Evolutionary conservation across 2,888 invertebrate species (phyloP), one percentile per base, ranked within the genome.

Genomic region (Synergus gifuensis): DNA sequence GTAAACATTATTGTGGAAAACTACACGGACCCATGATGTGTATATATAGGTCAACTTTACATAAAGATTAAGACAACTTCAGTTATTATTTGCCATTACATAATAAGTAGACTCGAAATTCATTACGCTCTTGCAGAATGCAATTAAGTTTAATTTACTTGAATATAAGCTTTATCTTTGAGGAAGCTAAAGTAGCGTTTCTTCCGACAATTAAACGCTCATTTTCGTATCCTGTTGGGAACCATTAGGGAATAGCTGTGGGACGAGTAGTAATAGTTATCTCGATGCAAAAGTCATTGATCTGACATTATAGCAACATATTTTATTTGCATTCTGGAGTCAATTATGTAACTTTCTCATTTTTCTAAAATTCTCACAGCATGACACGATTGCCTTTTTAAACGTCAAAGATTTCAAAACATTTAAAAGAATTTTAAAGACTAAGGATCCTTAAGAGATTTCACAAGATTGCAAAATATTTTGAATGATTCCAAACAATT

Each of bases 221-320:
- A 66, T 78, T 78, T 58, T 78, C 58, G 54, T 78, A 49, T 36
- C 67, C 54, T 78, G 18, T 54, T 54, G 64, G n/a, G 67, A 62
- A 73, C 62, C 62, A 78, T 78, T 78, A 78, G 69, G 62, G 46
- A 22, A 22, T 22, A 60, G 22, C 60, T 12, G 12, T 11, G 12
- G 18, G 60, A 60, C 60, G 22, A 60, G 54, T 18, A 60, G 60
- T 60, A 22, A 22, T 60, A 60, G 60, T 12, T 60, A 22, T 60
- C 60, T 18, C 11, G 12, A 11, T 60, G 12, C 22, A 60, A 12
- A 22, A 60, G 22, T 60, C 18, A 60, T 22, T 60, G 11, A 60
- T 60, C 22, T 1, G 12, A 22, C 12, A 22, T 60, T 22, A 11
- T 18, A 11, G 22, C 1, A 11, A 12, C 11, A 22, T 11, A 60